phyloP scores from a whole-genome alignment of 2,113 vertebrate genomes.

The Pleuronectes platessa region DNA sequence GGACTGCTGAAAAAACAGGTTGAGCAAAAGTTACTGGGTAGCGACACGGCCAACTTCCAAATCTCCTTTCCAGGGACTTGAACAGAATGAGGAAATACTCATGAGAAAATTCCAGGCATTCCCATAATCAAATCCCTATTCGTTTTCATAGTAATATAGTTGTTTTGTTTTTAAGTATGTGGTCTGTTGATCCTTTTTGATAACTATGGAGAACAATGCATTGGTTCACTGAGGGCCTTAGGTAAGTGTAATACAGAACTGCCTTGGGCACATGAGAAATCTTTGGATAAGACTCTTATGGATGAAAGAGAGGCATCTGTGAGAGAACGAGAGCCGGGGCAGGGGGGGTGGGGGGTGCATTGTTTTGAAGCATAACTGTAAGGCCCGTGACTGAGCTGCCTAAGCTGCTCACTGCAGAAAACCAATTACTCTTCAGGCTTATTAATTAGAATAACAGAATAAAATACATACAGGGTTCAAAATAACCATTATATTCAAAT shows the following conservation, averaged over 20 bases:
- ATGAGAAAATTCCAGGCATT: constrained; percentile 2
- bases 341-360: constrained; percentile 24
- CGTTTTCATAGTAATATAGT: constrained; percentile 1
- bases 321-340: constrained; percentile 13
- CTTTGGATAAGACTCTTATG: constrained; percentile 80
- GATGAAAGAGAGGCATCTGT: constrained; percentile 73
- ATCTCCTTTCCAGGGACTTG: background rate
- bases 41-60: constrained; percentile 14
- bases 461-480: background rate
- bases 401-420: constrained; percentile 64
- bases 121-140: background rate
- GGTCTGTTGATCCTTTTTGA: constrained; percentile 1
- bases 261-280: constrained; percentile 69
- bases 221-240: constrained; percentile 22
- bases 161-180: background rate
- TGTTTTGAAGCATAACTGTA: constrained; percentile 61
- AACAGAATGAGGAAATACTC: constrained; percentile 28
- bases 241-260: constrained; percentile 19
- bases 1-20: constrained; percentile 43
- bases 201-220: constrained; percentile 17
- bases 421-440: constrained; percentile 58
- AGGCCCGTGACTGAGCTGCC: constrained; percentile 56
- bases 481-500: background rate
- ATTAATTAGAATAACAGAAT: constrained; percentile 3
- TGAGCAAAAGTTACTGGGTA: background rate